Evolutionary conservation across 2,797 vertebrate species (phyloP).

Genomic region (Todus mexicanus): DNA sequence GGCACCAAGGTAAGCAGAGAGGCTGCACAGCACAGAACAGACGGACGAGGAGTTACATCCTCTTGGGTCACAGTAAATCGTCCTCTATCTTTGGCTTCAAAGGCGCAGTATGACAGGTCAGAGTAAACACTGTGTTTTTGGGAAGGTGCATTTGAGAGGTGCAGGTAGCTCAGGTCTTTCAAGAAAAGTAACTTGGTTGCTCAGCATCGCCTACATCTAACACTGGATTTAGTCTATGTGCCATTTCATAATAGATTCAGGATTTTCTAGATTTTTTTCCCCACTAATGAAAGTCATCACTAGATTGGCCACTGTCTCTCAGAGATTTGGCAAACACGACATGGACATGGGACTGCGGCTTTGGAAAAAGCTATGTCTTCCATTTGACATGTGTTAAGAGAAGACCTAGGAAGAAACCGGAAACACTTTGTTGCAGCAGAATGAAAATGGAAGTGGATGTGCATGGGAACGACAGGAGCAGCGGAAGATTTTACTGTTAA

Average conservation of each 20-base stretch:
- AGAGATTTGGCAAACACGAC: neutral
- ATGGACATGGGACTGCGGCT: neutral
- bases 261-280: neutral
- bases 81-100: neutral
- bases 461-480: rapidly evolving
- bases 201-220: neutral
- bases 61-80: neutral
- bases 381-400: neutral
- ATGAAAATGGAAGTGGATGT: neutral
- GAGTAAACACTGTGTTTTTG: neutral
- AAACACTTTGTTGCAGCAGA: neutral
- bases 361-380: neutral
- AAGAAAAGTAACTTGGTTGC: neutral
- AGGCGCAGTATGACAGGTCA: neutral
- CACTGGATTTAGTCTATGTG: neutral
- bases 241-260: neutral
- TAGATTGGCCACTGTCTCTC: neutral
- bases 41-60: neutral
- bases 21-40: neutral
- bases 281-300: neutral
- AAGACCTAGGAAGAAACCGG: neutral
- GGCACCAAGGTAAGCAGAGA: neutral
- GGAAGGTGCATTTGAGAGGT: neutral
- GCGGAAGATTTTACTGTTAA: neutral
- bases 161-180: neutral